Evolutionary conservation across 1,140 invertebrate species (phyloP), one percentile per base, ranked within the genome.

Genomic region (Drosophila lacertosa): DNA sequence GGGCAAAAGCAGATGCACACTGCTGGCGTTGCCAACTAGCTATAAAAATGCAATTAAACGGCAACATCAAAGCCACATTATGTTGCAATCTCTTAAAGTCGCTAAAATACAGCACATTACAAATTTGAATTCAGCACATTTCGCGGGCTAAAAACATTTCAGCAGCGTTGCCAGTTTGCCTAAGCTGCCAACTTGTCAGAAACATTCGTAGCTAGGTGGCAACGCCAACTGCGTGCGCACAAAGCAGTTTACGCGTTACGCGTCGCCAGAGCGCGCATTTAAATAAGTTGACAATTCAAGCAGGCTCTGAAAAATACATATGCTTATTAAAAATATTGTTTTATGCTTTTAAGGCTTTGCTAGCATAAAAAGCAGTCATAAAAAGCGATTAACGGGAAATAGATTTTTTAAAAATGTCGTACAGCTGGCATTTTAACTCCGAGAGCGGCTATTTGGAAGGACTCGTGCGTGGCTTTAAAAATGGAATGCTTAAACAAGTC

Each of bases 401-500:
- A n/a, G 10, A 39, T 0, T 11, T 26, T 26, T 2, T 3, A 62
- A 57, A n/a, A 51, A 81, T 86, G 74, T 22, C 65, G 13, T 37
- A 59, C 6, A 26, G 59, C 3, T 73, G 60, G 16, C 0, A 7
- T 1, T 77, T 69, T 91, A 99, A 99, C 91, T 97, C 99, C 64
- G 98, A 99, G 89, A 95, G 95, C 82, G 99, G 99, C 5, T 99
- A 99, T 92, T 92, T 99, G 77, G 99, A 99, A 92, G 99, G 98
- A 26, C 93, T 99, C 20, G 97, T 98, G 77, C 94, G 99, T 73
- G 99, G 99, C 18, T 99, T 99, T 92, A 99, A 99, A 92, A 97
- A 97, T 92, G 99, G 99, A 40, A 98, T 99, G 78, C 93, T 99
- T 0, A 99, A 97, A 82, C 97, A 99, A 89, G 93, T 96, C 15